Percentiles rank a stretch among this genome's conserved stretches.
These are phyloP conservation scores for Seira sanloemensis DNA, from an alignment of 2,888 invertebrate genomes.

Conservation along the genomic window DNA sequence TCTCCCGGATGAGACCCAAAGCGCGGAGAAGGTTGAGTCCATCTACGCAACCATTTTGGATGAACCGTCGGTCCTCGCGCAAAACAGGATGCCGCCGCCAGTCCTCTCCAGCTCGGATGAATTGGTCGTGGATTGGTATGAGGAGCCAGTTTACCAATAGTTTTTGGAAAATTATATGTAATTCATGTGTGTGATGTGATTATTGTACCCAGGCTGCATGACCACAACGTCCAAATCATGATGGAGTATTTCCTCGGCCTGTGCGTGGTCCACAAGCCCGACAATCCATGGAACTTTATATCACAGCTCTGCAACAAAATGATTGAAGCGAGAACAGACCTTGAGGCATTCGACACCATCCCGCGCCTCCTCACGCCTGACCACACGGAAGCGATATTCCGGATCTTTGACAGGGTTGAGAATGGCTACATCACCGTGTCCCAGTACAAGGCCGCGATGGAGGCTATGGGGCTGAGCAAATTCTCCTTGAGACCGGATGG, in stretches of 20 bases:
- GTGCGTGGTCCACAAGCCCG: constrained; percentile 47
- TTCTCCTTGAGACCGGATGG: constrained; percentile 50
- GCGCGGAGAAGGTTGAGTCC: not conserved
- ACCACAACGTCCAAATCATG: constrained; percentile 64
- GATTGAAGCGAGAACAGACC: constrained; percentile 43
- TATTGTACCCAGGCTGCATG: constrained; percentile 34
- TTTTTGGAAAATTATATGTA: not conserved
- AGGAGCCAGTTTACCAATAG: not conserved
- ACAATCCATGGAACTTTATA: constrained; percentile 53
- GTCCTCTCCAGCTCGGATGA: constrained; percentile 59
- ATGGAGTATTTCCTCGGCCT: constrained; percentile 60
- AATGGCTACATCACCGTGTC: constrained; percentile 41
- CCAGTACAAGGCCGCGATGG: constrained; percentile 63
- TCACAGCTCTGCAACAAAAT: constrained; percentile 40
- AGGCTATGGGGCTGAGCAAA: constrained; percentile 47
- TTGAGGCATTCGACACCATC: constrained; percentile 33
- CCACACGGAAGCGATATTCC: constrained; percentile 58
- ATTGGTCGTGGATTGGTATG: constrained; percentile 53
- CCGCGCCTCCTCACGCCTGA: constrained; percentile 54
- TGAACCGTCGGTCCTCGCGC: constrained; percentile 30
- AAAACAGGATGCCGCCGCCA: constrained; percentile 49
- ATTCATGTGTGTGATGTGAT: not conserved
- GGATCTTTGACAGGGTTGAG: constrained; percentile 64
- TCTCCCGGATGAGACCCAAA: constrained; percentile 32
- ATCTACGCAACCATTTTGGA: not conserved